A percentile compares a stretch with the other conserved stretches of the same genome.
Conservation (phyloP, 2,797 vertebrate species). For the Florisuga fusca region DNA sequence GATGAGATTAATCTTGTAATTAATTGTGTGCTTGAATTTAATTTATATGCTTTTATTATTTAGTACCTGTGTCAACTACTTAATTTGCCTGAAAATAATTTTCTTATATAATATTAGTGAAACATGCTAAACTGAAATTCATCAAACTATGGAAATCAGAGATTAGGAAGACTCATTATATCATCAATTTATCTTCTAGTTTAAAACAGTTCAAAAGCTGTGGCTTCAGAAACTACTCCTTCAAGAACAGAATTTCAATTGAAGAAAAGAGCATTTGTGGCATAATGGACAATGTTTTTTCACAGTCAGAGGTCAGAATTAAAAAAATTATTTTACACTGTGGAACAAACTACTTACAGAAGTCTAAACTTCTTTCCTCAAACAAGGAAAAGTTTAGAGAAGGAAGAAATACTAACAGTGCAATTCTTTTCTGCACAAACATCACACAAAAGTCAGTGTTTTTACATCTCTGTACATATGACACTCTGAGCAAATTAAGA, state of each 20-base stretch:
- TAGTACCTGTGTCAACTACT: slow-evolving; percentile 66
- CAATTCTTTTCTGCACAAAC: neutral
- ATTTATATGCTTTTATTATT: slow-evolving; percentile 65
- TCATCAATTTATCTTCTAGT: neutral
- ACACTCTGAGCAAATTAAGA: neutral
- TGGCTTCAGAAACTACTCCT: neutral
- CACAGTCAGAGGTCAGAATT: neutral
- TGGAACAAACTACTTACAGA: neutral
- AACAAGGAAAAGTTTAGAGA: neutral
- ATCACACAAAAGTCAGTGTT: neutral
- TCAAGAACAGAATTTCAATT: neutral
- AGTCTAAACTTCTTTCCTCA: neutral
- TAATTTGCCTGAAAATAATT: slow-evolving; percentile 56
- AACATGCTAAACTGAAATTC: slow-evolving; percentile 49
- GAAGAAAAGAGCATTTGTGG: neutral
- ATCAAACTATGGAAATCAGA: slow-evolving; percentile 49
- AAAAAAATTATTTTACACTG: neutral
- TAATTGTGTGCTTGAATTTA: slow-evolving; percentile 41
- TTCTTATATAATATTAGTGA: slow-evolving; percentile 57
- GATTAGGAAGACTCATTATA: slow-evolving; percentile 36
- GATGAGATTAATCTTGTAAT: slow-evolving; percentile 35
- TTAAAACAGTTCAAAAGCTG: slow-evolving; percentile 3
- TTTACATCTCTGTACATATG: neutral
- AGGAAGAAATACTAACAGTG: neutral
- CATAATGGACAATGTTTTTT: neutral